A percentile compares a stretch with the other conserved stretches of the same genome.
Evolutionary conservation across 2,888 invertebrate genomes (phyloP).

Genomic region (Scaeva pyrastri): DNA sequence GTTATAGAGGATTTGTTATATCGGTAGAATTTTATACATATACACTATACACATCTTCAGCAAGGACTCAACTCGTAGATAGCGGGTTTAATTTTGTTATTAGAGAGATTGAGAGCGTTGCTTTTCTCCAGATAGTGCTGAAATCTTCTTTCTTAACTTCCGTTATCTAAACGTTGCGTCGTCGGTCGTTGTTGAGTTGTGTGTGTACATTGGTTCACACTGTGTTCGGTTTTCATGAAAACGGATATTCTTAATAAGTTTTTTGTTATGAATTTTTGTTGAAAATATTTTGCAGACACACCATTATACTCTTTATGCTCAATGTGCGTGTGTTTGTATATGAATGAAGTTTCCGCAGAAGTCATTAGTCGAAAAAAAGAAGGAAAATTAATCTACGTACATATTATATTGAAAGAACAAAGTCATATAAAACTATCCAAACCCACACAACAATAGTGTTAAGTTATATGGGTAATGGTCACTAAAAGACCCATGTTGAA

Average conservation of each 20-base stretch:
- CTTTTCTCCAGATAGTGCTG: neutral
- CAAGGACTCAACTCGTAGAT: neutral
- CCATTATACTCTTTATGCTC: neutral
- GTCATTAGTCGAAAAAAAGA: too few relatives aligned
- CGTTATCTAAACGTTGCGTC: too few relatives aligned
- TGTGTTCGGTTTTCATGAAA: neutral
- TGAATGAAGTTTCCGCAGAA: neutral
- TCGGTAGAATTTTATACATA: neutral
- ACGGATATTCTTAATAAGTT: constrained; percentile 23
- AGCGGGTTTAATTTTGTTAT: constrained; percentile 1
- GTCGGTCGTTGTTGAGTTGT: too few relatives aligned
- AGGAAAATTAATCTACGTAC: too few relatives aligned
- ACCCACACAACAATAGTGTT: too few relatives aligned
- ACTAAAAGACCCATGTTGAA: too few relatives aligned
- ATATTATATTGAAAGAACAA: too few relatives aligned
- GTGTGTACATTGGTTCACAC: neutral
- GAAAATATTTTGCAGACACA: neutral
- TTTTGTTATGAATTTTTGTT: neutral
- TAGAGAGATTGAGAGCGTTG: neutral
- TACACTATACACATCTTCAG: neutral
- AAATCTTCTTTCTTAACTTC: neutral
- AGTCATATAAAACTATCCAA: too few relatives aligned
- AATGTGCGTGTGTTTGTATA: neutral
- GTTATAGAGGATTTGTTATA: neutral
- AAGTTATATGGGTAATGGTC: too few relatives aligned